These are phyloP conservation scores for Sthenelais limicola DNA, from an alignment of 2,888 invertebrate genomes.

Conservation along the genomic window DNA sequence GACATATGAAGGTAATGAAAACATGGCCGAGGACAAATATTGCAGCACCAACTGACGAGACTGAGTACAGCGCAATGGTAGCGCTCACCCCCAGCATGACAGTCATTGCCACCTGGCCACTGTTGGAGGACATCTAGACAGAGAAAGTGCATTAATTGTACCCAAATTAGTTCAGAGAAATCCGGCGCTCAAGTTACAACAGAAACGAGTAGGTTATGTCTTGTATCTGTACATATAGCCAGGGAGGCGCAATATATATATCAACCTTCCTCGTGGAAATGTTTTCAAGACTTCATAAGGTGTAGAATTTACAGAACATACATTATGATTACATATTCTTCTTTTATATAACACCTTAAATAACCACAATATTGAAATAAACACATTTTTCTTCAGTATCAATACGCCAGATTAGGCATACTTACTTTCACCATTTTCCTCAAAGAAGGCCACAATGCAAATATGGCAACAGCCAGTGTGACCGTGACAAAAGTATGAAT, in stretches of 20 bases:
- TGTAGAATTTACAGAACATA: no score
- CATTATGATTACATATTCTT: no score
- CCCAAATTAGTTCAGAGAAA: no score
- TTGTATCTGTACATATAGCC: not conserved
- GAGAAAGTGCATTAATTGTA: not conserved
- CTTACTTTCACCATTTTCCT: slow-evolving; percentile 77
- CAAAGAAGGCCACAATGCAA: slow-evolving; percentile 90
- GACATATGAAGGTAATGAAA: slow-evolving; percentile 73
- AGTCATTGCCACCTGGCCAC: slow-evolving; percentile 57
- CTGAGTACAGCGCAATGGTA: slow-evolving; percentile 54
- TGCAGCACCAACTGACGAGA: slow-evolving; percentile 63
- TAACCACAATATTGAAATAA: no score
- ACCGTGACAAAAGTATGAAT: slow-evolving; percentile 87
- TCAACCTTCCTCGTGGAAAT: no score
- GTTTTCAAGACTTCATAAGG: no score
- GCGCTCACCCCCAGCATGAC: slow-evolving; percentile 55
- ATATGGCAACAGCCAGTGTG: slow-evolving; percentile 89
- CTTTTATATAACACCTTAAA: no score
- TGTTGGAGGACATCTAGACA: not conserved
- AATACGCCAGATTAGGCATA: not conserved
- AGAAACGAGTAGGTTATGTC: not conserved
- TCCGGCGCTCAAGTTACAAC: no score
- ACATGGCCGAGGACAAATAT: slow-evolving; percentile 63
- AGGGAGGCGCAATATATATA: not conserved
- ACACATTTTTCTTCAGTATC: no score